Base-by-base conservation (phyloP, 2,797 vertebrate genomes). In the Peromyscus attwateri region DNA sequence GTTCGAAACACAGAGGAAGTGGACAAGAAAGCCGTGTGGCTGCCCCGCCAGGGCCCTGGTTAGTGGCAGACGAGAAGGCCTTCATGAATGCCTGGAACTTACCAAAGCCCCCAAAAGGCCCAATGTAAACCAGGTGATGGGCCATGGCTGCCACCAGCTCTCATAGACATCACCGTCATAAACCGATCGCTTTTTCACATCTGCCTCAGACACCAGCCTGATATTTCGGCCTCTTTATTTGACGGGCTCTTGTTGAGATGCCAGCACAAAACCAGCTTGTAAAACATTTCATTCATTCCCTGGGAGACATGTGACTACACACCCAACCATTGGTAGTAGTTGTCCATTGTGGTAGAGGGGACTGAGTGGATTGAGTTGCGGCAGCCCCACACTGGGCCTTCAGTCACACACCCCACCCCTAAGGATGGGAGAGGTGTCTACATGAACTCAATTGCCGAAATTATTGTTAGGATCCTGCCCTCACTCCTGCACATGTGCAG, bases 401-500 rank as follows among this genome's bases (percentile, higher is more conserved):
- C 16, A 13, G 49, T 37, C 8, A n/a, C 52, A 27, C 9, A 60
- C 9, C 13, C 37, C 13, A 23, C 25, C 11, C 40, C 25, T 37
- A 66, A 73, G 14, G 60, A 37, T 34, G 27, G 55, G 75, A 77
- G 31, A 34, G 25, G 10, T 34, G 71, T 75, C 46, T 68, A 55
- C 75, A 49, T 76, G 94, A 97, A 93, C 52, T 97, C 96, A 95
- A 17, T 37, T n/a, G 76, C 94, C 57, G 31, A 7, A 0, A 98
- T 98, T 98, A 98, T 98, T 98, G 87, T 12, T 52, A 52, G 49
- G 49, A 52, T 52, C 49, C 49, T 52, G 49, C 49, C 49, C 49
- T 52, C 49, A 52, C 49, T 52, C 49, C 11, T 52, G 49, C 49
- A 52, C 49, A 52, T 13, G 49, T 1, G 49, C 49, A 52, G 49